Evolutionary conservation across 2,797 vertebrate species (phyloP), one percentile per base, ranked within the genome.

Genomic region (Bradypodion ventrale): DNA sequence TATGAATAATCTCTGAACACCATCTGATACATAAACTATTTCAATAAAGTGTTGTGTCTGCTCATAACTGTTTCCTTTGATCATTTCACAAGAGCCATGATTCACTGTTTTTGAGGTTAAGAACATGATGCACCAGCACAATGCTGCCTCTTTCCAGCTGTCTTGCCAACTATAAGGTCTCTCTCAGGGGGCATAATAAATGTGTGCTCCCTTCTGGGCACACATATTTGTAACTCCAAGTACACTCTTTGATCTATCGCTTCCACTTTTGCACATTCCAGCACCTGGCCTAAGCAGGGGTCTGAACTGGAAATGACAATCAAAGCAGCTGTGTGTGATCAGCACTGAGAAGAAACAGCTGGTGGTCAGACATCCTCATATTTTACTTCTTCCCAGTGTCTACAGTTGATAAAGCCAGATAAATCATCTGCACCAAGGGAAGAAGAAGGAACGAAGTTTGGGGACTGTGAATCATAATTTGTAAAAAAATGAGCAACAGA

Each of bases 361-460:
- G 87, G n/a, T 86, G 83, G 84, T 84, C 37, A 46, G 35, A 49
- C 0, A 88, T 63, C 76, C 84, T 49, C 87, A 85, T 83, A 40
- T 89, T 94, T 92, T 80, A 86, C 65, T 90, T 91, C 59, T 21
- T 73, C 9, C 87, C 72, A 85, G 75, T 23, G 23, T 83, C 29
- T 60, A 83, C 89, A 90, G 76, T 87, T 76, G 78, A 90, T 80
- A 89, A 89, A 29, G 84, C 76, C 62, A 70, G 68, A 87, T 60
- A 88, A 86, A 72, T 52, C 52, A 89, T 80, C 35, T 27, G 69
- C 37, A 70, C 25, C 23, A 52, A 42, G 76, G 6, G 7, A 7
- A 37, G 40, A 15, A 62, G 10, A 3, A 19, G 27, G 52, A 74
- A 59, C 37, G 25, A 40, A n/a, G 13, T 29, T 35, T 42, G 44